phyloP scores from a whole-genome alignment of 2,797 vertebrate genomes.

The Tiaroga cobitis region DNA sequence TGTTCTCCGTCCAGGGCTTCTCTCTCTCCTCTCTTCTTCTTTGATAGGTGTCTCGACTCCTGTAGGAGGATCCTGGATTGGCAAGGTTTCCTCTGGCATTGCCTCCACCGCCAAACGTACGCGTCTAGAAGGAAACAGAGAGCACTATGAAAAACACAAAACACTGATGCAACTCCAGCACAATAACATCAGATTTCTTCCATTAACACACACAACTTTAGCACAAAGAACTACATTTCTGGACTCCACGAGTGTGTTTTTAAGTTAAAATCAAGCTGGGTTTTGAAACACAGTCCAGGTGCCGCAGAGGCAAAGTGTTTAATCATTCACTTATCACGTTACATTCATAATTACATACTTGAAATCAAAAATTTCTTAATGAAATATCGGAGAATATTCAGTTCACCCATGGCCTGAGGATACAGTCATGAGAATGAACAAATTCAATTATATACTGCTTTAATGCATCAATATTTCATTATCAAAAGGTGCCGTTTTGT shows the following conservation, averaged over 20 bases:
- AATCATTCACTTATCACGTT: conserved; percentile 28
- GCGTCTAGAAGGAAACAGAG: conserved; percentile 72
- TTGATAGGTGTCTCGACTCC: conserved; percentile 85
- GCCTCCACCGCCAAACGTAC: conserved; percentile 94
- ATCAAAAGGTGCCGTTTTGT: conserved; percentile 3
- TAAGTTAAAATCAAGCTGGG: not conserved
- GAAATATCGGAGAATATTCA: conserved; percentile 35
- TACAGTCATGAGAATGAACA: not conserved
- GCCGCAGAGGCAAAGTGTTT: not conserved
- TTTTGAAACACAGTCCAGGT: not conserved
- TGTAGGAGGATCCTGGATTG: conserved; percentile 77
- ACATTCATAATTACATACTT: conserved; percentile 48
- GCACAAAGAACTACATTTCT: not conserved
- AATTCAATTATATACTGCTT: conserved; percentile 37
- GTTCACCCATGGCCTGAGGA: conserved; percentile 28
- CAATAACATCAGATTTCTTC: not conserved
- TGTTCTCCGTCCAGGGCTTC: conserved; percentile 76
- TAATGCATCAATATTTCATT: conserved; percentile 34
- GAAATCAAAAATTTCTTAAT: conserved; percentile 41
- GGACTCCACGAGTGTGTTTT: not conserved
- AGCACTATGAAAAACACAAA: not conserved
- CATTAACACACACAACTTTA: not conserved
- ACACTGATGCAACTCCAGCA: not conserved
- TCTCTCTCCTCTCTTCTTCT: conserved; percentile 85
- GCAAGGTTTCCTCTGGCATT: conserved; percentile 90